Evolutionary conservation across 2,888 invertebrate species (phyloP).

Genomic region (Folsomia manolachei): DNA sequence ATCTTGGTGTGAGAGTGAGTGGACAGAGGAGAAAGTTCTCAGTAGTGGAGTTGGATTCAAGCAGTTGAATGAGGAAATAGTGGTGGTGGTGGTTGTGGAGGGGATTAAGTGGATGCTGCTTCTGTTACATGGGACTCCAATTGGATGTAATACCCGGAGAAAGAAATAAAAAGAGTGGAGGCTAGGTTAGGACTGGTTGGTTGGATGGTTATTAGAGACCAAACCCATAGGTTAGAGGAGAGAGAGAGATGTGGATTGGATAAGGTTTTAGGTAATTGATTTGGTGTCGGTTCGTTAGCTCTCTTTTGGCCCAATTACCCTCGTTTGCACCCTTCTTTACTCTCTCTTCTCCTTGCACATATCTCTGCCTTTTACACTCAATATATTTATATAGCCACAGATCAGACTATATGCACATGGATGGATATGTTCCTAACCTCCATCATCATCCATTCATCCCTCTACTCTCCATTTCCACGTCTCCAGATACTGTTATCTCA

Average conservation of each 20-base stretch:
- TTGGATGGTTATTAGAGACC: not conserved
- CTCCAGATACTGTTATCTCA: not conserved
- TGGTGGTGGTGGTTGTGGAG: not conserved
- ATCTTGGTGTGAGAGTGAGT: not conserved
- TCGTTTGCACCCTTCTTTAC: constrained; percentile 50
- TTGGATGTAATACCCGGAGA: no score
- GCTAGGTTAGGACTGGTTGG: not conserved
- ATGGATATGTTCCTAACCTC: no score
- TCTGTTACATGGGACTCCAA: no score
- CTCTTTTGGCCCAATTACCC: constrained; percentile 51
- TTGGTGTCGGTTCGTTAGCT: constrained; percentile 51
- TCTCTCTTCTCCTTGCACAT: constrained; percentile 35
- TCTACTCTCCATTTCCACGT: not conserved
- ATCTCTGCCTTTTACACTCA: constrained; percentile 11
- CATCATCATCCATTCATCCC: no score
- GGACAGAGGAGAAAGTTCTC: not conserved
- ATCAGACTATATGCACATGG: no score
- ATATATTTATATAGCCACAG: no score
- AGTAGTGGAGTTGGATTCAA: not conserved
- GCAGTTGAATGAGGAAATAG: no score
- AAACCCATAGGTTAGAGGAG: no score
- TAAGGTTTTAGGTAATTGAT: constrained; percentile 51
- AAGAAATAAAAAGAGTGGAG: no score
- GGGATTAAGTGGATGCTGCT: not conserved
- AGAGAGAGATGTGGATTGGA: no score